Evolutionary conservation across 2,113 vertebrate genomes (phyloP).

Genomic region (Chionis minor): DNA sequence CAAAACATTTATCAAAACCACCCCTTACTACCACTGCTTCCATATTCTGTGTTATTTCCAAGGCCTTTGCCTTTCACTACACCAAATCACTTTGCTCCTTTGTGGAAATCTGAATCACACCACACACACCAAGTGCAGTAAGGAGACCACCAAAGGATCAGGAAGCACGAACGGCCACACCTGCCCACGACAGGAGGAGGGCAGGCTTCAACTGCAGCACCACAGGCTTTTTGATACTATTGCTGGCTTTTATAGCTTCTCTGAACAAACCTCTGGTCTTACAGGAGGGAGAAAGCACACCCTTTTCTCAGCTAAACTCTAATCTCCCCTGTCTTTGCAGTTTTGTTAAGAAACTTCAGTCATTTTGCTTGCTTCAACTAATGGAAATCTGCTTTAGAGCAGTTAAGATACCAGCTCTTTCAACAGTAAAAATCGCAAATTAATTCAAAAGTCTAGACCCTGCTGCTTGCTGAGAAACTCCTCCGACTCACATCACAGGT

Average conservation of each 20-base stretch:
- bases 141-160: neutral
- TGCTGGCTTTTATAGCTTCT: neutral
- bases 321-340: neutral
- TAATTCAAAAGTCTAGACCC: neutral
- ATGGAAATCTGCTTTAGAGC: neutral
- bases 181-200: neutral
- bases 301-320: neutral
- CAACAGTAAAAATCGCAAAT: neutral
- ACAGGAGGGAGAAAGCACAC: neutral
- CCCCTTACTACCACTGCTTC: neutral
- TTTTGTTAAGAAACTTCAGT: neutral
- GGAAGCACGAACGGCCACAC: fast-evolving
- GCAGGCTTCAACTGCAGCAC: neutral
- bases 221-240: neutral
- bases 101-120: neutral
- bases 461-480: neutral
- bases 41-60: neutral
- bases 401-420: neutral
- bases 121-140: neutral
- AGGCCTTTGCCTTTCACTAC: neutral
- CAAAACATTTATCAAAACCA: neutral
- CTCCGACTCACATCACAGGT: neutral
- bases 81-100: neutral
- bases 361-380: neutral
- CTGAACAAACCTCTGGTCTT: neutral